These are phyloP conservation scores for Fragum whitleyi DNA, from an alignment of 2,888 invertebrate species.

Conservation along the genomic window DNA sequence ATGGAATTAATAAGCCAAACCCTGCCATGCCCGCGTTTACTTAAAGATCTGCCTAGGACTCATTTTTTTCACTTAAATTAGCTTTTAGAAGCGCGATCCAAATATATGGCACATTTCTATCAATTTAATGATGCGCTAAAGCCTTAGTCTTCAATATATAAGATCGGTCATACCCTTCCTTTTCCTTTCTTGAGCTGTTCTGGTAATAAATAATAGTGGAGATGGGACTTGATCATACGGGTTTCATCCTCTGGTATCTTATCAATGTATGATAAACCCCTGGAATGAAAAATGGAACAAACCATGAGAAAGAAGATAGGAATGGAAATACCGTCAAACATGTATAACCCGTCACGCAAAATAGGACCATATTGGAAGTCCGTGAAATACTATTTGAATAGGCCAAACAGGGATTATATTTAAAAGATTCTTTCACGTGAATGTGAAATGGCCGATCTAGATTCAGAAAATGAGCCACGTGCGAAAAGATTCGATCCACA, in stretches of 20 bases:
- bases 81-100: too few species aligned
- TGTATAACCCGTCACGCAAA: background rate
- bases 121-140: too few species aligned
- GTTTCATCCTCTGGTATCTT: background rate
- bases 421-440: background rate
- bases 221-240: slow-evolving; percentile 22
- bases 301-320: background rate
- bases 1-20: too few species aligned
- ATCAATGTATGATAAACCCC: slow-evolving; percentile 10
- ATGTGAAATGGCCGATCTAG: too few species aligned
- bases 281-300: slow-evolving; percentile 4
- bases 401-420: background rate
- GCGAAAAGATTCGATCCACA: too few species aligned
- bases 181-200: slow-evolving; percentile 8
- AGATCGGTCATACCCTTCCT: slow-evolving; percentile 3
- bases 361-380: background rate
- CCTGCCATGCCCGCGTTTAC: too few species aligned
- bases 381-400: background rate
- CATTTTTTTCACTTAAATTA: too few species aligned
- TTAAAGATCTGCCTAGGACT: too few species aligned
- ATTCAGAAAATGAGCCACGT: too few species aligned
- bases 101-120: too few species aligned
- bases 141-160: too few species aligned
- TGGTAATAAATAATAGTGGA: slow-evolving; percentile 4
- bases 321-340: background rate